Base-by-base conservation (phyloP, 2,113 vertebrate species). In the Bubo bubo region DNA sequence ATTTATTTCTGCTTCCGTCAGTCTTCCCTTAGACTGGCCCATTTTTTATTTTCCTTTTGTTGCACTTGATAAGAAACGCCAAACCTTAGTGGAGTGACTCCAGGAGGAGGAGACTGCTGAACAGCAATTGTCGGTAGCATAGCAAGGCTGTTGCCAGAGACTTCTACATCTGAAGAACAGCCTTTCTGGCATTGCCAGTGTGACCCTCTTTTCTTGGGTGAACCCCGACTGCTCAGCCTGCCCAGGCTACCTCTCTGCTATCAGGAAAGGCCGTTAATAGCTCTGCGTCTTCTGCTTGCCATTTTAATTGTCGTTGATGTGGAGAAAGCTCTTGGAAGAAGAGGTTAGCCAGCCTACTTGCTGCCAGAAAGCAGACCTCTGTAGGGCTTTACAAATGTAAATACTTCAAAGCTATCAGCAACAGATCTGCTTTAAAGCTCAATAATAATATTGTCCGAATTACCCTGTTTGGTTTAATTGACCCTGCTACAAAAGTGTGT, bases 1-100 rank as follows among this genome's bases (percentile, higher is more conserved):
- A 50, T 91, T 93, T 92, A 87, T 91, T 96, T 58, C 84, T 94
- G 83, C 59, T 93, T 79, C 89, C 67, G 63, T 80, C 86, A 71
- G 89, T 85, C 93, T 81, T 76, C 52, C 49, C 52, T 64, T 79
- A 39, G 94, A 77, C 84, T 86, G 81, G 77, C 74, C 56, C 26
- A 2, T 23, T 67, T 85, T 95, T 85, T 85, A 67, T 91, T 89
- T 83, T 94, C 80, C 66, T 76, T 82, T 80, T 55, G 55, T 96
- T 87, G 55, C 28, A 14, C 50, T 95, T 95, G 91, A 87, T 71
- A 74, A 95, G 71, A 83, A 70, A 32, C 28, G 39, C 87, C 34
- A 43, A 35, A 73, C 7, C 15, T 75, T 45, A 74, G 62, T 5
- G 14, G 45, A 79, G 50, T 55, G 73, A 62, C 71, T 91, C 84